These are phyloP conservation scores for Nesoenas mayeri DNA, from an alignment of 2,113 vertebrate genomes.

Conservation along the genomic window DNA sequence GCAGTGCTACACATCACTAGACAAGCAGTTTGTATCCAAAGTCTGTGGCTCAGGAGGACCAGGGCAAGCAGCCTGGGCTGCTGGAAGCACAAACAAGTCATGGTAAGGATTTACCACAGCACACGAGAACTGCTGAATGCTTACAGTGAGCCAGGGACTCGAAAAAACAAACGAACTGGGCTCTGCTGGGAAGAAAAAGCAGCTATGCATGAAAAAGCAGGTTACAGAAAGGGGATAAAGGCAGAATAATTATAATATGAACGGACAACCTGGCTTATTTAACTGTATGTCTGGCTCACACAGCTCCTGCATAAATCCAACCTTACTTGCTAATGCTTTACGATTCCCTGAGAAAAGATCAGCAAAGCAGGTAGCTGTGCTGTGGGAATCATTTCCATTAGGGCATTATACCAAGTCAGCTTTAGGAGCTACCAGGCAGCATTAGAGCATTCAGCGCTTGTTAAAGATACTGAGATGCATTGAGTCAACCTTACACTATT, in stretches of 20 bases:
- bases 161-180: not conserved
- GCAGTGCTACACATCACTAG: not conserved
- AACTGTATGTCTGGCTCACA: not conserved
- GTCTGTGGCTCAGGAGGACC: not conserved
- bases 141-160: not conserved
- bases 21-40: not conserved
- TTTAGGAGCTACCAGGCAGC: constrained; percentile 43
- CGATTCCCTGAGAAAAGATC: not conserved
- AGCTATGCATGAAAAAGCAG: not conserved
- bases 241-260: not conserved
- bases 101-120: not conserved
- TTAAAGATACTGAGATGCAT: not conserved
- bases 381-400: not conserved
- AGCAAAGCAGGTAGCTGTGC: not conserved
- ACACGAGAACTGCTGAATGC: not conserved
- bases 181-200: not conserved
- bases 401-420: constrained; percentile 32
- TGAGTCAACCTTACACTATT: not conserved
- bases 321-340: not conserved
- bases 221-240: not conserved
- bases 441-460: constrained; percentile 45
- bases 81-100: not conserved
- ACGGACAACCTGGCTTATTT: not conserved
- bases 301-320: not conserved
- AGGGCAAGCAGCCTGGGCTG: not conserved